Evolutionary conservation across 2,797 vertebrate genomes (phyloP).

Genomic region (Syngnathus acus): DNA sequence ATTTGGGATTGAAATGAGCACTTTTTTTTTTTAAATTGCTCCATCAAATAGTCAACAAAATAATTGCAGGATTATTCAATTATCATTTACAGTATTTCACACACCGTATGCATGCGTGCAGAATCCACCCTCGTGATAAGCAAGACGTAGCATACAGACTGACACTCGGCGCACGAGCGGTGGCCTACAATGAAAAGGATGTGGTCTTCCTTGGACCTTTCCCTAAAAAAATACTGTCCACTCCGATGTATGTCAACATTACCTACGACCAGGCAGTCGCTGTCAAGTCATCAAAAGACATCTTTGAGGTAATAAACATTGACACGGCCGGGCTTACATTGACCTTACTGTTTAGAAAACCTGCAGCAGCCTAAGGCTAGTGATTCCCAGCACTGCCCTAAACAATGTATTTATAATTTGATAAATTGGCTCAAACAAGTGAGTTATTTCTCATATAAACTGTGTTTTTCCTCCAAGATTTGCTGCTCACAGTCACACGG

Average conservation of each 20-base stretch:
- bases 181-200: slow-evolving; percentile 74
- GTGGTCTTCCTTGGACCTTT: slow-evolving; percentile 80
- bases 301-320: slow-evolving; percentile 74
- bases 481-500: slow-evolving; percentile 49
- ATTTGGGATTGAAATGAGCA: too few species aligned
- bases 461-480: slow-evolving; percentile 50
- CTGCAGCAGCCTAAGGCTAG: not conserved
- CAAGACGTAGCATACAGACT: slow-evolving; percentile 78
- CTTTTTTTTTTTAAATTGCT: too few species aligned
- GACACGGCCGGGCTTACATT: not conserved
- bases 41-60: too few species aligned
- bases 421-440: not conserved
- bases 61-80: too few species aligned
- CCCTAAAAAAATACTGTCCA: slow-evolving; percentile 47
- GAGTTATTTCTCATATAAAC: not conserved
- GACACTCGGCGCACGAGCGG: slow-evolving; percentile 77
- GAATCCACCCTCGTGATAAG: slow-evolving; percentile 86
- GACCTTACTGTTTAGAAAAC: not conserved
- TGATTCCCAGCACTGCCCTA: not conserved
- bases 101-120: slow-evolving; percentile 33
- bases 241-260: slow-evolving; percentile 52
- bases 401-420: not conserved
- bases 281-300: slow-evolving; percentile 27
- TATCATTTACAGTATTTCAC: too few species aligned
- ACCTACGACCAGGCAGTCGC: slow-evolving; percentile 69